phyloP scores from a whole-genome alignment of 2,888 invertebrate genomes.

The Mythimna vitellina region DNA sequence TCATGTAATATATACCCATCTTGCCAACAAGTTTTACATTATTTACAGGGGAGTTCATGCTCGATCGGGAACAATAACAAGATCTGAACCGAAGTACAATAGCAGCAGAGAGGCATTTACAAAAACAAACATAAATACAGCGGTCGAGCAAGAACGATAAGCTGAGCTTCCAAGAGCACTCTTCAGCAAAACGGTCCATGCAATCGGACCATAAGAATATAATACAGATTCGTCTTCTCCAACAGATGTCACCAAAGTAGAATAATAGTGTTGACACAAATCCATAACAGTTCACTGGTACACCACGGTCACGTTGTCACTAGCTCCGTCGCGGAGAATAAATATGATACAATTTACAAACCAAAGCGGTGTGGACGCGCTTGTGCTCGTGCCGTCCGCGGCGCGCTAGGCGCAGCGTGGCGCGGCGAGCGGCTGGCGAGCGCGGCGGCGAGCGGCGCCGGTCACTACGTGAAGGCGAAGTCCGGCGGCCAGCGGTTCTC shows the following conservation, averaged over 20 bases:
- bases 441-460: conserved; percentile 29
- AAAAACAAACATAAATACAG: conserved; percentile 5
- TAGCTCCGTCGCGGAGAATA: conserved; percentile 61
- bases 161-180: neutral
- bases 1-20: conserved; percentile 40
- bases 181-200: conserved; percentile 2
- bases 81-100: conserved; percentile 60
- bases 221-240: conserved; percentile 24
- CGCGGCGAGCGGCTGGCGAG: conserved; percentile 38
- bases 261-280: conserved; percentile 65
- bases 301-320: conserved; percentile 23
- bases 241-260: conserved; percentile 2
- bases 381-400: conserved; percentile 4
- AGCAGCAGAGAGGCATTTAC: conserved; percentile 16
- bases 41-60: conserved; percentile 47
- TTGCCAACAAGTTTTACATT: conserved; percentile 56
- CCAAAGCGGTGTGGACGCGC: conserved; percentile 19
- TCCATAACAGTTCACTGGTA: conserved; percentile 73
- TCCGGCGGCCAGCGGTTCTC: conserved; percentile 88
- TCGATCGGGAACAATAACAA: conserved; percentile 40
- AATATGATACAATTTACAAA: conserved; percentile 77
- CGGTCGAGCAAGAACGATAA: conserved; percentile 10
- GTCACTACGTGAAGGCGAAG: conserved; percentile 87
- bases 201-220: conserved; percentile 11
- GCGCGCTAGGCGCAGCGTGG: conserved; percentile 16